phyloP scores from a whole-genome alignment of 2,113 vertebrate species.

The Benitochromis conjunctus region DNA sequence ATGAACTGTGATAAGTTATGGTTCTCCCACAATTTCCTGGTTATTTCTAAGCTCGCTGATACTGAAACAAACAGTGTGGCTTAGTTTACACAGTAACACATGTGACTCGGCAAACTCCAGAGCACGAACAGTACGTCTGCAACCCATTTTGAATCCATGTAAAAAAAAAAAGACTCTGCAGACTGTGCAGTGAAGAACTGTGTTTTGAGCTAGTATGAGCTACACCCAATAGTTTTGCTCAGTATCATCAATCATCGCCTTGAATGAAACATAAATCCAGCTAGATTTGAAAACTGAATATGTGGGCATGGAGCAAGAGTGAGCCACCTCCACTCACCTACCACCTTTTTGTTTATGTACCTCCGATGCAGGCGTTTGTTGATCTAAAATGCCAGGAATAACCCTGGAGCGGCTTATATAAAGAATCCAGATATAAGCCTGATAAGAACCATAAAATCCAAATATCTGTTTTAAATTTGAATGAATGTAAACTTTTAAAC shows the following conservation, averaged over 20 bases:
- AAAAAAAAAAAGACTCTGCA: background rate
- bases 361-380: background rate
- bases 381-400: background rate
- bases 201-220: background rate
- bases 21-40: background rate
- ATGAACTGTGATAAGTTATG: background rate
- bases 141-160: background rate
- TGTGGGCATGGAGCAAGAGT: background rate
- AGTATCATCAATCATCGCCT: background rate
- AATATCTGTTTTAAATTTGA: background rate
- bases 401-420: background rate
- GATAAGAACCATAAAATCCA: background rate
- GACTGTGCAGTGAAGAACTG: background rate
- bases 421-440: background rate
- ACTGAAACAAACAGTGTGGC: rapidly evolving
- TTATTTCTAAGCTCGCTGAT: background rate
- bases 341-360: background rate
- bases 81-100: background rate
- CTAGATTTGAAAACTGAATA: background rate
- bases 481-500: background rate
- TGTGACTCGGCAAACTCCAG: background rate
- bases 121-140: background rate
- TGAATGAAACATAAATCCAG: background rate
- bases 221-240: background rate
- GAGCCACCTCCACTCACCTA: background rate